Percentiles rank a stretch among this genome's conserved stretches.
phyloP scores from a whole-genome alignment of 1,140 invertebrate genomes.

The Cotesia vestalis region DNA sequence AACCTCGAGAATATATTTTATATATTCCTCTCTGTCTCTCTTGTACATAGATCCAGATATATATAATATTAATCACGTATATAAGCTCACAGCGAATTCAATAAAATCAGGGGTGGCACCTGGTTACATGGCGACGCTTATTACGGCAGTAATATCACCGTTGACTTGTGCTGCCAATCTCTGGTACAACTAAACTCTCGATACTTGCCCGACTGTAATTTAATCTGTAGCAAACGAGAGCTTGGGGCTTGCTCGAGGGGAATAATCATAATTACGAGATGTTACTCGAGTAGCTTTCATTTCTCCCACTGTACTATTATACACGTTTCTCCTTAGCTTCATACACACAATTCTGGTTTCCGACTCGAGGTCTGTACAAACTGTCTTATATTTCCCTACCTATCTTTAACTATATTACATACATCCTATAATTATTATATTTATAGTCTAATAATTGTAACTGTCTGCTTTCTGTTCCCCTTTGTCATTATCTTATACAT shows the following conservation, averaged over 20 bases:
- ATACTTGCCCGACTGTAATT: conserved; percentile 25
- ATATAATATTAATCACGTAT: background rate
- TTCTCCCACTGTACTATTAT: background rate
- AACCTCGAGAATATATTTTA: too few species aligned
- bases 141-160: conserved; percentile 21
- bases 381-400: background rate
- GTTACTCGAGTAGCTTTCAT: conserved; percentile 24
- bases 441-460: background rate
- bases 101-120: conserved; percentile 6
- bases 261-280: conserved; percentile 36
- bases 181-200: background rate
- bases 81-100: background rate
- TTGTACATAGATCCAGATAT: too few species aligned
- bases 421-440: conserved; percentile 6
- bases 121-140: conserved; percentile 12
- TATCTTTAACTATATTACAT: background rate
- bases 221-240: conserved; percentile 26
- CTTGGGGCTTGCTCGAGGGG: background rate
- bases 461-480: background rate
- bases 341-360: background rate
- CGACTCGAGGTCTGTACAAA: background rate
- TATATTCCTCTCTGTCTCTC: too few species aligned
- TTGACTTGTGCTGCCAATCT: conserved; percentile 21
- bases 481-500: background rate
- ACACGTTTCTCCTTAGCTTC: background rate